A percentile compares a stretch with the other conserved stretches of the same genome.
phyloP scores from a whole-genome alignment of 2,888 invertebrate species.

The Lordiphosa andalusiaca region DNA sequence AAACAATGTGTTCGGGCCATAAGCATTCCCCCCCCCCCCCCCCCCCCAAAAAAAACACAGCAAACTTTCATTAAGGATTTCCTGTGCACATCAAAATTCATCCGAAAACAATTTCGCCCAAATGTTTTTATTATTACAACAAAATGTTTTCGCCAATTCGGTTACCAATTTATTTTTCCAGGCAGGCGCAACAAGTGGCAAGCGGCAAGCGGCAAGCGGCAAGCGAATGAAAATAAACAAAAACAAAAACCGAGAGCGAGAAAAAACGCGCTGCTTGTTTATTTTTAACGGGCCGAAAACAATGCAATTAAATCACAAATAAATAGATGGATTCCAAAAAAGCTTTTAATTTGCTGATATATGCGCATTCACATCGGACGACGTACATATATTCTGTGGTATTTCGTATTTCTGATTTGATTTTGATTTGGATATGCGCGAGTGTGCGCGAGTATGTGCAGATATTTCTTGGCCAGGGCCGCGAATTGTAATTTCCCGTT shows the following conservation, averaged over 20 bases:
- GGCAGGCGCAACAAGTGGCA: slow-evolving; percentile 51
- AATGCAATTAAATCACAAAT: slow-evolving; percentile 73
- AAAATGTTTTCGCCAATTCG: slow-evolving; percentile 20
- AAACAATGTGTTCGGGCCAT: slow-evolving; percentile 4
- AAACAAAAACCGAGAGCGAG: slow-evolving; percentile 18
- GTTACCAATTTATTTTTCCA: slow-evolving; percentile 30
- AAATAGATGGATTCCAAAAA: slow-evolving; percentile 60
- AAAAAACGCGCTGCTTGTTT: slow-evolving; percentile 40
- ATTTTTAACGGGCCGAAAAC: slow-evolving; percentile 61
- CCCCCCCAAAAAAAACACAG: slow-evolving; percentile 21
- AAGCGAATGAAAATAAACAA: slow-evolving; percentile 10
- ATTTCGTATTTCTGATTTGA: slow-evolving; percentile 28
- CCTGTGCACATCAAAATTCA: slow-evolving; percentile 56
- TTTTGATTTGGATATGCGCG: slow-evolving; percentile 21
- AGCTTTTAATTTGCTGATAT: slow-evolving; percentile 57
- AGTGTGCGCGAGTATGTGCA: slow-evolving; percentile 33
- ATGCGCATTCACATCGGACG: slow-evolving; percentile 9
- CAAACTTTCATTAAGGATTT: slow-evolving; percentile 63
- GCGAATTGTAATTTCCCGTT: slow-evolving; percentile 29
- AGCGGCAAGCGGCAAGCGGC: background rate
- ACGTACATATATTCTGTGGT: slow-evolving; percentile 5
- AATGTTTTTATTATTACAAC: slow-evolving; percentile 11
- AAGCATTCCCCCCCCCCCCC: background rate
- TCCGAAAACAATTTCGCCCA: slow-evolving; percentile 58
- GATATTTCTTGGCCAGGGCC: slow-evolving; percentile 39